Base-by-base conservation (phyloP, 2,797 vertebrate species). In the Danio choprae region DNA sequence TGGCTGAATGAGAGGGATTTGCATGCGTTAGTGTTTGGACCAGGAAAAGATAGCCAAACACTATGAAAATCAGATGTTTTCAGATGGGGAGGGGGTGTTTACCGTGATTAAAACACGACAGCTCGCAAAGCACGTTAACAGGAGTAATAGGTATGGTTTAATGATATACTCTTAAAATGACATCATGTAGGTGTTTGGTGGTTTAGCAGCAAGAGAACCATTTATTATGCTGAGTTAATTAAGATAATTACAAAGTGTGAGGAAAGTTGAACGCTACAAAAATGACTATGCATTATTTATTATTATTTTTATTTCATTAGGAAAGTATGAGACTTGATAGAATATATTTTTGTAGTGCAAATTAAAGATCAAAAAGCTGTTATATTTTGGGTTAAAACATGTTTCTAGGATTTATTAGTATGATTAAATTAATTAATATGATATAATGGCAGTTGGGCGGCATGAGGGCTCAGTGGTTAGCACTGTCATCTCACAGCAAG, bases 1-100 rank as follows among this genome's bases (percentile, higher is more conserved):
- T 38, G 53, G 50, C 3, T 46, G 65, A 83, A 53, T 46, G 41
- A 68, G 48, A 76, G 8, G 44, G 68, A 83, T 86, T 86, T 85
- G 71, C 83, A 77, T 81, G 40, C 15, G 51, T 81, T 60, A 29
- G 36, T 46, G 22, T 18, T 60, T 77, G 40, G 56, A 71, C 36
- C n/a, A 41, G 51, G 46, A 74, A 51, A 48, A 53, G 4, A 67
- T 74, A 6, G 8, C 22, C 11, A 71, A 20, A 20, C 36, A 16
- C 7, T 64, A 63, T 16, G 36, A 18, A 20, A 41, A 65, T 48
- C 9, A 38, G 15, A 18, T 79, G 76, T 55, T n/a, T n/a, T n/a
- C n/a, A n/a, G n/a, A n/a, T n/a, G n/a, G n/a, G n/a, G n/a, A n/a
- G n/a, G n/a, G n/a, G n/a, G 41, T 76, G 6, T 20, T 46, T 15